Evolutionary conservation across 2,888 invertebrate genomes (phyloP).

Genomic region (Seira musarum): DNA sequence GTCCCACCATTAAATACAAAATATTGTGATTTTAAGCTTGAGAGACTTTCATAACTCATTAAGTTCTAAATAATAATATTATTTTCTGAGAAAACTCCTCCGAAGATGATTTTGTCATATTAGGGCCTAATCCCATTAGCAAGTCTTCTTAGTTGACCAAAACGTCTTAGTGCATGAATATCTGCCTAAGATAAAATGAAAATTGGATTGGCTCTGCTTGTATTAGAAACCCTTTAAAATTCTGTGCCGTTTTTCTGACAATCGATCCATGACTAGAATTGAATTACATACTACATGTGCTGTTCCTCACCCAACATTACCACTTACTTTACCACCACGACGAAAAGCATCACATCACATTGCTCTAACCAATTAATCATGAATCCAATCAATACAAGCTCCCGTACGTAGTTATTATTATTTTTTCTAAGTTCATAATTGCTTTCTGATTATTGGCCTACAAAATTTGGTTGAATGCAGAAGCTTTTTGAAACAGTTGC

Average conservation of each 20-base stretch:
- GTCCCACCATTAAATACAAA: not conserved
- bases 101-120: not conserved
- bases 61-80: conserved; percentile 36
- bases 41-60: conserved; percentile 50
- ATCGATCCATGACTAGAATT: too few species aligned
- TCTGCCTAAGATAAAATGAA: not conserved
- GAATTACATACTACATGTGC: too few species aligned
- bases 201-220: not conserved
- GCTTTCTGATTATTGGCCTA: conserved; percentile 36
- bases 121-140: not conserved
- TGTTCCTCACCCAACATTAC: too few species aligned
- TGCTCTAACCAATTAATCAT: too few species aligned
- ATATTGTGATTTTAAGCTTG: conserved; percentile 28
- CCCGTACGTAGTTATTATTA: not conserved
- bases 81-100: not conserved
- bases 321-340: too few species aligned
- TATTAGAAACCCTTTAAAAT: too few species aligned
- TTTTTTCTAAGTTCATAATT: conserved; percentile 27
- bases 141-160: not conserved
- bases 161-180: too few species aligned
- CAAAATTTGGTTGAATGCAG: conserved; percentile 15
- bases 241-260: too few species aligned
- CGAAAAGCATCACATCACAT: too few species aligned
- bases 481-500: not conserved
- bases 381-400: too few species aligned